Evolutionary conservation across 1,140 invertebrate species (phyloP), one percentile per base, ranked within the genome.

Genomic region (Drosophila rhopaloa): DNA sequence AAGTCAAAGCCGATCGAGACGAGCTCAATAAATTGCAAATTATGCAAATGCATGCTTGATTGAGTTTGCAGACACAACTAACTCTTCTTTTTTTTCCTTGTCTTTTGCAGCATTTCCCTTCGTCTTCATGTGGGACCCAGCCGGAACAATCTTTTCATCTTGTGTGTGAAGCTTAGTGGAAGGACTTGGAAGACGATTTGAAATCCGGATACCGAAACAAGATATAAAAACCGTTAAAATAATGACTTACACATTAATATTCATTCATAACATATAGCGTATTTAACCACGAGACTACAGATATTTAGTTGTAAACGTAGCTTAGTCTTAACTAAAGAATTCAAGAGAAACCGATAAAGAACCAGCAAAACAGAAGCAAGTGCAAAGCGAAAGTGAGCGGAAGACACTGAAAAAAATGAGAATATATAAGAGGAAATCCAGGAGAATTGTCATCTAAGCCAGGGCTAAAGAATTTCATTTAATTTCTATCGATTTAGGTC

Each of bases 261-360:
- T 86, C 84, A 83, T 89, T 83, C 84, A 89, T 88, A 79, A 88
- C 83, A 89, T 85, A 88, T 88, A 88, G 84, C 84, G 75, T 89
- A 89, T 86, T 85, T 86, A 88, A 89, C 84, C 85, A 75, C 85
- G 81, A 90, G 85, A 89, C 85, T 89, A 89, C 85, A 89, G 85
- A 89, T 90, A 89, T 89, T 85, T 89, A 89, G 85, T 90, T 89
- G 85, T 90, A 89, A 53, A 89, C 63, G 81, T 90, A 89, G 81
- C 84, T 81, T 90, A 89, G 81, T 81, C 48, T 80, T 60, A 81
- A 81, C 65, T 63, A 55, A 68, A 58, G 35, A 57, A 71, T 32
- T 66, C 55, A 61, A 57, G 56, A 71, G 59, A 65, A 79, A 59
- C 59, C 66, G 65, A 66, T 19, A 27, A 41, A 54, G 63, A 68